Percentiles rank a stretch among this genome's conserved stretches.
Conservation (phyloP, 1,140 invertebrate genomes). For the Orchestia grillus region DNA sequence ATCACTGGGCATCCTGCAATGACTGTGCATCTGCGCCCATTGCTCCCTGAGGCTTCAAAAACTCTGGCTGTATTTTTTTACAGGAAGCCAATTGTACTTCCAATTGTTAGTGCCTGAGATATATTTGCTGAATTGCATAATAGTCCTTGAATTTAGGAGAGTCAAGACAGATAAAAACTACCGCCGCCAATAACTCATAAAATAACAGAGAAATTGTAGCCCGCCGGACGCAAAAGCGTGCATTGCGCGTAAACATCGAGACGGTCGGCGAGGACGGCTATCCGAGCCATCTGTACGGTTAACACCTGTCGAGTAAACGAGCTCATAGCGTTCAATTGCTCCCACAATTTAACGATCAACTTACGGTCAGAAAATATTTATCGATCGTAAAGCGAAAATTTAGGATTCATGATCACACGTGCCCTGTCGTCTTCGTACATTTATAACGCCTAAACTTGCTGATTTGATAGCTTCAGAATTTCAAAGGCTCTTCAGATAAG, state of each 20-base stretch:
- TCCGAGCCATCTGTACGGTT: neutral
- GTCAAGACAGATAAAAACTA: neutral
- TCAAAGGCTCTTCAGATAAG: neutral
- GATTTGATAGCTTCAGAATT: neutral
- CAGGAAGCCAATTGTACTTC: neutral
- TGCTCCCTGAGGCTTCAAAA: neutral
- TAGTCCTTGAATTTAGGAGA: neutral
- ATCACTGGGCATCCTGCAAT: neutral
- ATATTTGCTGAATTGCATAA: neutral
- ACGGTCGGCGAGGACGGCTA: neutral
- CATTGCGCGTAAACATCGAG: neutral
- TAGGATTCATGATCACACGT: neutral
- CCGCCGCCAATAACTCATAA: neutral
- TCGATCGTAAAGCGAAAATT: neutral
- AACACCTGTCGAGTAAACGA: conserved; percentile 7
- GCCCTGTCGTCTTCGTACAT: neutral
- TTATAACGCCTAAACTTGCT: neutral
- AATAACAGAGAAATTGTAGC: neutral
- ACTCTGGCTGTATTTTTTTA: neutral
- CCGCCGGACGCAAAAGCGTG: neutral
- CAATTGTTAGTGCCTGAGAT: neutral
- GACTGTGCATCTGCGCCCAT: neutral
- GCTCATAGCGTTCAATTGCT: conserved; percentile 7
- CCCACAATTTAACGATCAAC: conserved; percentile 1
- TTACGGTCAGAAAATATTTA: neutral